Conservation (phyloP, 2,797 vertebrate genomes). For the Phrynocephalus guinanensis region DNA sequence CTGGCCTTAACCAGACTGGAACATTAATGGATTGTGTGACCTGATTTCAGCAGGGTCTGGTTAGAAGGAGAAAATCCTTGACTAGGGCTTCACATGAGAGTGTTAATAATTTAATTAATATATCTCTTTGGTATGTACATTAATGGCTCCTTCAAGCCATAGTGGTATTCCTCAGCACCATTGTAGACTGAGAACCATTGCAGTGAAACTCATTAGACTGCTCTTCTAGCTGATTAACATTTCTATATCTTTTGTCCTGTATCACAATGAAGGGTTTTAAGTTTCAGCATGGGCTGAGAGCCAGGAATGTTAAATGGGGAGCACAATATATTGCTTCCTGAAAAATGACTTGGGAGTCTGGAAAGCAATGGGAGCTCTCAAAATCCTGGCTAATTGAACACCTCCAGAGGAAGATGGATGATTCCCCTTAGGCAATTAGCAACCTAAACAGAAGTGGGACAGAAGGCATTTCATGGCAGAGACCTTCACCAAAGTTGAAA, state of each 20-base stretch:
- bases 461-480: slow-evolving; percentile 30
- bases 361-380: slow-evolving; percentile 11
- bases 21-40: not conserved
- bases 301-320: slow-evolving; percentile 63
- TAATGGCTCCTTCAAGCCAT: not conserved
- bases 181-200: not conserved
- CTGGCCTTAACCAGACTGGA: no score
- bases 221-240: slow-evolving; percentile 48
- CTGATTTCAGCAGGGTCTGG: not conserved
- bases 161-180: not conserved
- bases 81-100: not conserved
- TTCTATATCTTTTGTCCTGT: slow-evolving; percentile 70
- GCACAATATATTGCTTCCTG: slow-evolving; percentile 72
- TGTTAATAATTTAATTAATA: not conserved
- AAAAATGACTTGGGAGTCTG: slow-evolving; percentile 37
- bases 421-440: slow-evolving; percentile 55
- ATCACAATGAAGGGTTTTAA: slow-evolving; percentile 56
- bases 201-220: slow-evolving; percentile 43
- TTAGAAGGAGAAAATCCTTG: not conserved
- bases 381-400: slow-evolving; percentile 60
- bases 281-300: slow-evolving; percentile 60
- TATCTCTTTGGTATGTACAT: not conserved
- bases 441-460: slow-evolving; percentile 55
- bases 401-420: slow-evolving; percentile 49
- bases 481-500: slow-evolving; percentile 42